These are phyloP conservation scores for Hypothenemus hampei DNA, from an alignment of 1,140 invertebrate species.

Conservation along the genomic window DNA sequence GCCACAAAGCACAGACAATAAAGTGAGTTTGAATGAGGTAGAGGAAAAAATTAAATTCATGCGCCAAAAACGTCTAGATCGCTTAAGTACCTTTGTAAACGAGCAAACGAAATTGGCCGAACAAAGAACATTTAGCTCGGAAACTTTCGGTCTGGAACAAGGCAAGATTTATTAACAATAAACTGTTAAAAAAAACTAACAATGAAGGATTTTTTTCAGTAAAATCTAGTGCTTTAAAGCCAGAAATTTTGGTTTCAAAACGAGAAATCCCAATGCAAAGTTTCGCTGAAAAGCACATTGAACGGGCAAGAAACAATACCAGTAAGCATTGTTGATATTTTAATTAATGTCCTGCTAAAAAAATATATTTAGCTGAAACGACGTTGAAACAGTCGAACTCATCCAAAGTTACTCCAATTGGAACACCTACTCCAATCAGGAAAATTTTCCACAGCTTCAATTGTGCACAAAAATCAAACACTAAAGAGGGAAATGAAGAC, in stretches of 20 bases:
- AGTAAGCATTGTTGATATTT: neutral
- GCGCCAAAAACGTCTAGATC: conserved; percentile 15
- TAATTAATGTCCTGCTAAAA: neutral
- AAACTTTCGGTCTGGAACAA: neutral
- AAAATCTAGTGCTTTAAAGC: too few species aligned
- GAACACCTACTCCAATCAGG: conserved; percentile 19
- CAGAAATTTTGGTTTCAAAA: neutral
- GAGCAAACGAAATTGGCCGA: conserved; percentile 8
- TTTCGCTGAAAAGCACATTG: conserved; percentile 13
- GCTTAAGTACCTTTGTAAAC: conserved; percentile 17
- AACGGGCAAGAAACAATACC: conserved; percentile 7
- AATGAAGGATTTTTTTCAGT: too few species aligned
- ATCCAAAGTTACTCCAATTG: conserved; percentile 2
- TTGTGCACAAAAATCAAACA: conserved; percentile 1
- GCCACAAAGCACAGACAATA: neutral
- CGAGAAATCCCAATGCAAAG: neutral
- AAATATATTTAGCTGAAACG: neutral
- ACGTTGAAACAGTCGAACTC: conserved; percentile 6
- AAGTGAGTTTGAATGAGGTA: conserved; percentile 18
- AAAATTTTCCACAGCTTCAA: conserved; percentile 21
- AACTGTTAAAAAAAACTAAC: too few species aligned
- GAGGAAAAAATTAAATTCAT: conserved; percentile 25
- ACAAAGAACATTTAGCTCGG: conserved; percentile 1
- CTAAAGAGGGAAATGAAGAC: conserved; percentile 4
- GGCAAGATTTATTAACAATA: neutral